phyloP scores from a whole-genome alignment of 2,797 vertebrate genomes.

The Anolis apletophallus region DNA sequence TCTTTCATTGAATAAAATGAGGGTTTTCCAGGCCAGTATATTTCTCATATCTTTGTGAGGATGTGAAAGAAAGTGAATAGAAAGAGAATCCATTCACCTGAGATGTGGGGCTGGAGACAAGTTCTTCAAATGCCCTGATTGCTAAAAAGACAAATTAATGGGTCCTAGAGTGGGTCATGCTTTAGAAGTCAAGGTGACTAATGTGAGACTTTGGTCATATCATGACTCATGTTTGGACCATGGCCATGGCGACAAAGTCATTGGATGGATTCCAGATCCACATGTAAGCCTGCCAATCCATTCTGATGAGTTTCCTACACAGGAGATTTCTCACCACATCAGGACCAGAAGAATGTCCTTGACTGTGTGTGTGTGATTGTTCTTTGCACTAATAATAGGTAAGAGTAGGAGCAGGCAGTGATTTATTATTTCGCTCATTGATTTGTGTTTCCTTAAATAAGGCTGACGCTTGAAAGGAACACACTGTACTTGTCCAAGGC shows the following conservation, averaged over 20 bases:
- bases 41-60: too few relatives aligned
- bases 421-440: neutral
- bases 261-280: neutral
- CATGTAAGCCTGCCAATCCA: neutral
- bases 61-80: too few relatives aligned
- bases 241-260: neutral
- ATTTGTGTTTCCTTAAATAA: constrained; percentile 27
- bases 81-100: too few relatives aligned
- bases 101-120: too few relatives aligned
- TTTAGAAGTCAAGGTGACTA: too few relatives aligned
- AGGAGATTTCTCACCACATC: neutral
- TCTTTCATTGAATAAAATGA: too few relatives aligned
- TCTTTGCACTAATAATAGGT: neutral
- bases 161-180: too few relatives aligned
- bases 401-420: neutral
- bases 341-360: neutral
- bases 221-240: neutral
- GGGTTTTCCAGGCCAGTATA: too few relatives aligned
- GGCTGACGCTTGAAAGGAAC: neutral
- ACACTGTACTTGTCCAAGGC: neutral
- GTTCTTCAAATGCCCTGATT: too few relatives aligned
- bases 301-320: neutral
- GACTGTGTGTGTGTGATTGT: neutral
- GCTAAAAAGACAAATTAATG: too few relatives aligned
- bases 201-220: too few relatives aligned